phyloP scores from a whole-genome alignment of 2,888 invertebrate genomes.

The Scelioninae gen. 1 region DNA sequence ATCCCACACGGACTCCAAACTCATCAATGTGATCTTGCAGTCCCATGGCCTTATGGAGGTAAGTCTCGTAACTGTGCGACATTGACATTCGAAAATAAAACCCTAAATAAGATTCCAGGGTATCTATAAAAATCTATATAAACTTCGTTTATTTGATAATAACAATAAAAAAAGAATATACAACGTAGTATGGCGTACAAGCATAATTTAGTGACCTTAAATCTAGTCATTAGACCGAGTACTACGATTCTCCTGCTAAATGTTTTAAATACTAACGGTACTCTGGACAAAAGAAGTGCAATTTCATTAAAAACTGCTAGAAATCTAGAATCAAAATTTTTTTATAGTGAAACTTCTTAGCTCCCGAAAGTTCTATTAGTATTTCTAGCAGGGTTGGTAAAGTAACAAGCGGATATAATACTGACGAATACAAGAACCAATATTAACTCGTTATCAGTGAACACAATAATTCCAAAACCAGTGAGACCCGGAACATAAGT shows the following conservation, averaged over 20 bases:
- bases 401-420: slow-evolving; percentile 38
- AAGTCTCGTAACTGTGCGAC: slow-evolving; percentile 69
- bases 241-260: too few relatives aligned
- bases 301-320: too few relatives aligned
- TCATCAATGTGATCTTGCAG: slow-evolving; percentile 90
- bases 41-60: slow-evolving; percentile 92
- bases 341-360: too few relatives aligned
- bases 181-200: slow-evolving; percentile 3
- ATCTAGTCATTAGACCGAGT: not conserved
- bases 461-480: slow-evolving; percentile 84
- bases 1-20: slow-evolving; percentile 92
- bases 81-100: not conserved
- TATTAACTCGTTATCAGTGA: slow-evolving; percentile 69
- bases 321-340: too few relatives aligned
- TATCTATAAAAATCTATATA: not conserved
- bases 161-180: not conserved
- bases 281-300: too few relatives aligned
- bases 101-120: not conserved
- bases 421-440: slow-evolving; percentile 19
- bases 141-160: slow-evolving; percentile 18
- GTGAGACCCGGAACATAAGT: slow-evolving; percentile 83
- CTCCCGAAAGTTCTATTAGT: too few relatives aligned
- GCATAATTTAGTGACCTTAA: slow-evolving; percentile 3
- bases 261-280: too few relatives aligned
- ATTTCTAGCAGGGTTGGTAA: too few relatives aligned